Evolutionary conservation across 2,113 vertebrate species (phyloP).

Genomic region (Sclerurus mexicanus): DNA sequence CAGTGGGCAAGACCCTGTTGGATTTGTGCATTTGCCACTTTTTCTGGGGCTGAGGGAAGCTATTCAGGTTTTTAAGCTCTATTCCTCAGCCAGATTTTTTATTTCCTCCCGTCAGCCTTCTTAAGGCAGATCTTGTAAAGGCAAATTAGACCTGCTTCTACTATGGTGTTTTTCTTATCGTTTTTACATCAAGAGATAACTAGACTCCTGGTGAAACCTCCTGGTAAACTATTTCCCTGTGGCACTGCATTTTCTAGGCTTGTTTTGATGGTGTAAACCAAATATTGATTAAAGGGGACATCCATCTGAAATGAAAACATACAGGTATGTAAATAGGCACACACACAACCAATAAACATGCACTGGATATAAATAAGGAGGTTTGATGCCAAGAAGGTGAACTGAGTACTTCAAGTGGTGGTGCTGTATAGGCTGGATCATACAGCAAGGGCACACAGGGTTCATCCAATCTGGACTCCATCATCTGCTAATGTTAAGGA

Average conservation of each 20-base stretch:
- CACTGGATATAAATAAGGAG: background rate
- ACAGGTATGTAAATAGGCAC: background rate
- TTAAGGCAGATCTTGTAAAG: background rate
- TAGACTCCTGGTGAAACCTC: background rate
- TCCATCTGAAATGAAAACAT: background rate
- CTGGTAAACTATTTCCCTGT: background rate
- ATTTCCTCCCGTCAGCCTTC: background rate
- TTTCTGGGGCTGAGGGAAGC: background rate
- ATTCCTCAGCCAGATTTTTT: background rate
- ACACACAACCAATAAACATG: background rate
- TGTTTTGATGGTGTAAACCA: background rate
- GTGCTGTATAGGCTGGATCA: background rate
- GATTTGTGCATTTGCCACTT: background rate
- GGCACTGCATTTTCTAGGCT: background rate
- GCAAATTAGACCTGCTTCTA: background rate
- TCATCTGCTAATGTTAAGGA: background rate
- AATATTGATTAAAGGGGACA: background rate
- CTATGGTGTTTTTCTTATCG: background rate
- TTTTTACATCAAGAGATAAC: background rate
- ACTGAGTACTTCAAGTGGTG: background rate
- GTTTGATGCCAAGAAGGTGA: background rate
- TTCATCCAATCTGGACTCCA: background rate
- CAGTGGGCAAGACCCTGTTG: background rate
- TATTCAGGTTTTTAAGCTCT: background rate
- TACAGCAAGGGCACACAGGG: background rate